These are phyloP conservation scores for Progne subis DNA, from an alignment of 2,113 vertebrate species.

Conservation along the genomic window DNA sequence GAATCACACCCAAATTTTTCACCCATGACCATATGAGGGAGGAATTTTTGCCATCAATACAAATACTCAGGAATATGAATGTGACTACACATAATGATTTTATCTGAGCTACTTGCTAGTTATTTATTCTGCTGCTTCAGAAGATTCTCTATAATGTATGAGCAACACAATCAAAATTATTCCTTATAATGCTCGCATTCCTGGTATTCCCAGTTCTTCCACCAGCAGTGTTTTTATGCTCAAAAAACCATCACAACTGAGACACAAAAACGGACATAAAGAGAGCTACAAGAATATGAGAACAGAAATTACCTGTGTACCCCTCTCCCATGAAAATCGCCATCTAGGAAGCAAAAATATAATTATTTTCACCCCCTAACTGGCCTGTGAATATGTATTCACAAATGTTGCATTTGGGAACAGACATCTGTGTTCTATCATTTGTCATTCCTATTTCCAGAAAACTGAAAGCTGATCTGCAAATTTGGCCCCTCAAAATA, in stretches of 20 bases:
- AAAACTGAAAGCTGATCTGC: not conserved
- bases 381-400: not conserved
- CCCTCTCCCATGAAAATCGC: not conserved
- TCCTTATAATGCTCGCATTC: not conserved
- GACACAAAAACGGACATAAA: not conserved
- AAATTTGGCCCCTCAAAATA: not conserved
- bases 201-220: not conserved
- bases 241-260: not conserved
- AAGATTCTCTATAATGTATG: not conserved
- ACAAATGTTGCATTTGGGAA: constrained; percentile 9
- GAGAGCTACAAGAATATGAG: not conserved
- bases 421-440: not conserved
- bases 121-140: not conserved
- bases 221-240: not conserved
- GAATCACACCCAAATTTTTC: not conserved
- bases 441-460: constrained; percentile 10
- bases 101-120: not conserved
- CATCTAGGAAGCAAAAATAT: not conserved
- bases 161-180: not conserved
- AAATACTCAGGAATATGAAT: not conserved
- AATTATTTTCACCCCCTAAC: not conserved
- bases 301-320: not conserved
- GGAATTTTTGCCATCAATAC: not conserved
- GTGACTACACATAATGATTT: not conserved
- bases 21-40: not conserved